phyloP scores from a whole-genome alignment of 92 coral and sea anemone species.

The Ricordea florida region DNA sequence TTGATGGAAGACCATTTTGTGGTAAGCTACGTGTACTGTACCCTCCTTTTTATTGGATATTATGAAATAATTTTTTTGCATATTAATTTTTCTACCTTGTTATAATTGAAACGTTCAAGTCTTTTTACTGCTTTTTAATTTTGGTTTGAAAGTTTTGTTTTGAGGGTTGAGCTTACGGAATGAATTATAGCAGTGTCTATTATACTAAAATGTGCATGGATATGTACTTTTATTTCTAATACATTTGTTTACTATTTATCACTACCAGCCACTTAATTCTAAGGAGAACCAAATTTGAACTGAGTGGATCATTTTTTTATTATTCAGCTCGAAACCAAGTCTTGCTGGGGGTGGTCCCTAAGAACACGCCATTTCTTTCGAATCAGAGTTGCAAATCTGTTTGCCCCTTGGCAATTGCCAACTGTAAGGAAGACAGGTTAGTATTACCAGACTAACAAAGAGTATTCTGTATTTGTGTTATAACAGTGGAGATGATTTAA shows the following conservation, averaged over 20 bases:
- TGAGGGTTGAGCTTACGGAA: too few species aligned
- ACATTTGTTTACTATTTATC: too few species aligned
- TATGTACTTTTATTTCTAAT: too few species aligned
- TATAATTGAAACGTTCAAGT: too few species aligned
- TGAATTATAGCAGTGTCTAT: too few species aligned
- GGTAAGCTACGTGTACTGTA: background rate
- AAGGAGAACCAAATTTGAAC: too few species aligned
- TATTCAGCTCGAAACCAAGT: slow-evolving; percentile 31
- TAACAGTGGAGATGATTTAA: background rate
- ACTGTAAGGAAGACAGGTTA: slow-evolving; percentile 44
- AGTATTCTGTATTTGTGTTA: background rate
- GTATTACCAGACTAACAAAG: background rate
- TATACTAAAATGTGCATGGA: too few species aligned
- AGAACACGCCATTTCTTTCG: background rate
- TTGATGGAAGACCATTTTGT: slow-evolving; percentile 29
- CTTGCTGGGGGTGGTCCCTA: slow-evolving; percentile 20
- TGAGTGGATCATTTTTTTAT: too few species aligned
- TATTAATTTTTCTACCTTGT: too few species aligned
- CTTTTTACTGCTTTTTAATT: too few species aligned
- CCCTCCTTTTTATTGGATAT: background rate
- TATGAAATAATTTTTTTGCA: background rate
- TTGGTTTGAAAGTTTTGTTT: too few species aligned
- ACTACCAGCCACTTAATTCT: too few species aligned
- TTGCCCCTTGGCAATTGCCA: slow-evolving; percentile 43
- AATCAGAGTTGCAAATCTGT: slow-evolving; percentile 40